A percentile compares a stretch with the other conserved stretches of the same genome.
phyloP scores from a whole-genome alignment of 2,113 vertebrate genomes.

The Origma solitaria region DNA sequence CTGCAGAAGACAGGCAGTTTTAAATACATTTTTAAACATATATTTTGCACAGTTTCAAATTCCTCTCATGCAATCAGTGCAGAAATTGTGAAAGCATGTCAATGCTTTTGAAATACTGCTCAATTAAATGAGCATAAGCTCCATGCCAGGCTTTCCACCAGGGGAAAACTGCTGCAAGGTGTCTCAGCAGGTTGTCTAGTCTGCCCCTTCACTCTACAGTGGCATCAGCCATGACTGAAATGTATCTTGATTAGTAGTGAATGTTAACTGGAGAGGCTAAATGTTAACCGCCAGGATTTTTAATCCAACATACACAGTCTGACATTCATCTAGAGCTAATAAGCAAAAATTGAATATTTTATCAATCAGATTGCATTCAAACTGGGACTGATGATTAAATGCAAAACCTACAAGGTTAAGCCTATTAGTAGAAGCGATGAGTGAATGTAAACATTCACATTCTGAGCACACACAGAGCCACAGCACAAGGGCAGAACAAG shows the following conservation, averaged over 20 bases:
- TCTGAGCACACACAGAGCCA: background rate
- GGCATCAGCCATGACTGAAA: background rate
- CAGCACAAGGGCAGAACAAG: background rate
- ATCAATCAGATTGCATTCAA: background rate
- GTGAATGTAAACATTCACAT: background rate
- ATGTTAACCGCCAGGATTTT: background rate
- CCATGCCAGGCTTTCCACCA: background rate
- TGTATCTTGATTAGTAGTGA: background rate
- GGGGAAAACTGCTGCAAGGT: background rate
- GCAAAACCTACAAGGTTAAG: background rate
- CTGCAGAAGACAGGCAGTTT: background rate
- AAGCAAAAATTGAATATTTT: background rate
- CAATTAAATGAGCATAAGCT: background rate
- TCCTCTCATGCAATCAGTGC: background rate
- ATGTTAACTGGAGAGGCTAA: background rate
- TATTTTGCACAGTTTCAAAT: background rate
- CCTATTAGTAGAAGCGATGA: background rate
- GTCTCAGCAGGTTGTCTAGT: background rate
- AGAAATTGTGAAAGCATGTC: background rate
- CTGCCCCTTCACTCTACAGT: background rate
- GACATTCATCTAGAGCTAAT: background rate
- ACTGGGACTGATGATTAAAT: background rate
- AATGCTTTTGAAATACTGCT: background rate
- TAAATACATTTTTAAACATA: background rate
- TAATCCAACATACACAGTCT: background rate